These are phyloP conservation scores for Galaxias olidus DNA, from an alignment of 2,797 vertebrate species.

Conservation along the genomic window DNA sequence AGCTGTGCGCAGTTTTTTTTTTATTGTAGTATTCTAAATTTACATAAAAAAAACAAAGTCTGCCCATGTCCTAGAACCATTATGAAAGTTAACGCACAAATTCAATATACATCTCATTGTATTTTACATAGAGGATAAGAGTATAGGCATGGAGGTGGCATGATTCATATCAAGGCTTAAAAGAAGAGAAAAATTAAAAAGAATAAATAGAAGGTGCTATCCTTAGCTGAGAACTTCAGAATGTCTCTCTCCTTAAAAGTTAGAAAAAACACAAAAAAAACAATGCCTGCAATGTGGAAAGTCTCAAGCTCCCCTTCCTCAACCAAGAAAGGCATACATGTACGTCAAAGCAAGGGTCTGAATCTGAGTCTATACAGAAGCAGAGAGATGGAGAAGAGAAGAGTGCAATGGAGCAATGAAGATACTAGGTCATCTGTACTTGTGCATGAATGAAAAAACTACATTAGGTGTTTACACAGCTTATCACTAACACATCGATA, in stretches of 20 bases:
- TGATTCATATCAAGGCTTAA: slow-evolving; percentile 85
- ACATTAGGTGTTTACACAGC: slow-evolving; percentile 74
- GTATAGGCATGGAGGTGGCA: slow-evolving; percentile 92
- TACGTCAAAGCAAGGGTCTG: slow-evolving; percentile 29
- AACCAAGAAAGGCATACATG: slow-evolving; percentile 71
- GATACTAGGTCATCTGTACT: slow-evolving; percentile 67
- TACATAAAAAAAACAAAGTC: slow-evolving; percentile 80
- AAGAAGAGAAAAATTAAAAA: slow-evolving; percentile 60
- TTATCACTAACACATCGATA: slow-evolving; percentile 63
- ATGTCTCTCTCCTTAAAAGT: slow-evolving; percentile 42
- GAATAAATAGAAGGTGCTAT: slow-evolving; percentile 98
- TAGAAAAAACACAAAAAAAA: slow-evolving; percentile 48
- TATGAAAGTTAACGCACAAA: slow-evolving; percentile 88
- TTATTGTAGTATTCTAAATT: slow-evolving; percentile 90
- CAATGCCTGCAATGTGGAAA: slow-evolving; percentile 68
- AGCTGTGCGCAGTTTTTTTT: slow-evolving; percentile 88
- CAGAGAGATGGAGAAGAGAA: slow-evolving; percentile 62
- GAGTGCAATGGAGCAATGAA: slow-evolving; percentile 47
- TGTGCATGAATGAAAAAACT: slow-evolving; percentile 81
- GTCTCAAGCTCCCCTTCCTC: slow-evolving; percentile 72
- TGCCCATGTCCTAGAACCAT: slow-evolving; percentile 80
- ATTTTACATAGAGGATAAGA: slow-evolving; percentile 84
- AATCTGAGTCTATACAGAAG: slow-evolving; percentile 36
- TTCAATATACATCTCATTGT: slow-evolving; percentile 82
- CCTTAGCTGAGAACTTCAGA: slow-evolving; percentile 76